Base-by-base conservation (phyloP, 2,888 invertebrate species). In the Eurytoma californica region DNA sequence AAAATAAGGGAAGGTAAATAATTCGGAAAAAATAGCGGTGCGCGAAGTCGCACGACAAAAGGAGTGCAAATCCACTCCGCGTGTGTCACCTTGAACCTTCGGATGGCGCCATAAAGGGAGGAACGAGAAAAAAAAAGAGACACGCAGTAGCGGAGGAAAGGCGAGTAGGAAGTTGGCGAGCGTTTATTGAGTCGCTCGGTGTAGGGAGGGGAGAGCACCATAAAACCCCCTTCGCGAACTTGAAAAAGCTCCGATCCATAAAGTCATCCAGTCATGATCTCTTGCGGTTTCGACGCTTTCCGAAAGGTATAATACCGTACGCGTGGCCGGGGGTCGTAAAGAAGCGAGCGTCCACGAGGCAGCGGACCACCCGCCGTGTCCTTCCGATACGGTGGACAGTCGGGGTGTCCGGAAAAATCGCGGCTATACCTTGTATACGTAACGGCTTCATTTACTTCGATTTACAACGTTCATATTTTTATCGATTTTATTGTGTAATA, bases 181-280 rank as follows among this genome's bases (percentile, higher is more conserved):
- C 30, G 61, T 49, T 47, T n/a, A 51, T 49, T 72, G 51, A 51
- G 47, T 61, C 20, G 16, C 20, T 58, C 5, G 24, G 3, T 28
- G 3, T 28, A 13, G 3, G 16, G 28, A 30, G 53, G 55, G n/a
- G 28, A 18, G 18, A 18, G 30, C 16, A 2, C 30, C 61, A n/a
- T 66, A 73, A 74, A 74, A 74, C 28, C 49, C 74, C 47, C 55
- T 66, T 49, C 49, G 67, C 47, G 20, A 57, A 7, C 55, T 14
- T 24, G n/a, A 55, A 47, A 30, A 49, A n/a, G 39, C 39, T 39
- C 3, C 20, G 30, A 63, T 63, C 63, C 53, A 30, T 72, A 72
- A 72, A 72, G 72, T 61, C 61, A 72, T 70, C 49, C 5, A n/a
- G 70, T 28, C 51, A 28, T 63, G 72, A 73, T 73, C 65, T 39